These are phyloP conservation scores for Hecatera dysodea DNA, from an alignment of 2,888 invertebrate genomes.

Conservation along the genomic window DNA sequence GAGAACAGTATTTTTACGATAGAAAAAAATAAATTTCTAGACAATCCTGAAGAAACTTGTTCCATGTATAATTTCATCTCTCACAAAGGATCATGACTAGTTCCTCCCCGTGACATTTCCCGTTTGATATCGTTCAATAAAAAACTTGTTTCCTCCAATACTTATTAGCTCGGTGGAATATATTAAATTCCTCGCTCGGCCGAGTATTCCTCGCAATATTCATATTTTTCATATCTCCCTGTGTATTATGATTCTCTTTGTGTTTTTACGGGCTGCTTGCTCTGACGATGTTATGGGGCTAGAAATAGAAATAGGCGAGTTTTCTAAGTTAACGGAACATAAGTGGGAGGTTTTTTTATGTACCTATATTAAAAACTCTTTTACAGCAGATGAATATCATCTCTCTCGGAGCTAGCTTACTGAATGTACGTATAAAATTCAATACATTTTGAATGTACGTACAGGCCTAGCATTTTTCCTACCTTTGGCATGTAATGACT, in stretches of 20 bases:
- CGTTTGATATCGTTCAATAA: constrained; percentile 54
- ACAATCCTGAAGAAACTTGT: neutral
- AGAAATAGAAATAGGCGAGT: constrained; percentile 8
- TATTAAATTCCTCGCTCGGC: constrained; percentile 61
- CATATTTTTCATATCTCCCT: constrained; percentile 57
- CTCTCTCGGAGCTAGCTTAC: neutral
- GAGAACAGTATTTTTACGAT: neutral
- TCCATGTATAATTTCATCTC: neutral
- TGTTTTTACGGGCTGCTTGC: constrained; percentile 43
- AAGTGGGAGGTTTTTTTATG: neutral
- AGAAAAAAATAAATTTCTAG: neutral
- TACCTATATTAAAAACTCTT: neutral
- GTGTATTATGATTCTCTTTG: constrained; percentile 54
- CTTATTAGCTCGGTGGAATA: constrained; percentile 60
- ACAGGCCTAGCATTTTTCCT: too few relatives aligned
- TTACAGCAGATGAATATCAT: neutral
- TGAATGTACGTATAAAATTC: neutral
- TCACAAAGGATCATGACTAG: constrained; percentile 3
- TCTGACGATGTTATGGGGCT: constrained; percentile 26
- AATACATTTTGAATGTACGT: neutral
- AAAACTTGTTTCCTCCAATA: constrained; percentile 52
- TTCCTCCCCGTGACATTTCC: constrained; percentile 2
- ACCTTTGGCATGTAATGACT: too few relatives aligned
- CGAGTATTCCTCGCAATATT: constrained; percentile 55
- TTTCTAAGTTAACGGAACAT: constrained; percentile 2